phyloP scores from a whole-genome alignment of 2,888 invertebrate genomes.

The Pachydiplax longipennis region DNA sequence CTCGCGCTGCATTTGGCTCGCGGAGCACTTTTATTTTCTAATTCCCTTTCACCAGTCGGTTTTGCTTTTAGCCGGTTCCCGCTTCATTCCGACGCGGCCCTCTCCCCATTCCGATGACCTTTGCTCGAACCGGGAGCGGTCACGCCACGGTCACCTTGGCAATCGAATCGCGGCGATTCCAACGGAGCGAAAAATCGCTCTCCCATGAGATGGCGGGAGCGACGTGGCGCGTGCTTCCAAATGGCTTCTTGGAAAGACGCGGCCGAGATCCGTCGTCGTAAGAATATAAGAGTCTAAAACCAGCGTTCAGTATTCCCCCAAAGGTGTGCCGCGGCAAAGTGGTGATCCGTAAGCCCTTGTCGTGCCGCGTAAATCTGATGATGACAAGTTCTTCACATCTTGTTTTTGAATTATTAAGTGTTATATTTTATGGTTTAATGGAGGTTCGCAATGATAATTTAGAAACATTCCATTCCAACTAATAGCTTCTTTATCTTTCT shows the following conservation, averaged over 20 bases:
- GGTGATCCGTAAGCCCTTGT: too few relatives aligned
- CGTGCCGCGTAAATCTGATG: too few relatives aligned
- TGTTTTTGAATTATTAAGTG: too few relatives aligned
- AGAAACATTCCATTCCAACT: background rate
- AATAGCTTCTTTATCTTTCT: too few relatives aligned
- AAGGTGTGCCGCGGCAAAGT: background rate
- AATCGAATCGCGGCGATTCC: conserved; percentile 4
- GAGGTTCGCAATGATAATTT: background rate
- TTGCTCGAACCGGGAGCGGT: conserved; percentile 26
- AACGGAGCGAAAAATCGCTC: background rate
- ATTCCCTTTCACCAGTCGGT: background rate
- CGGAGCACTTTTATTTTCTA: background rate
- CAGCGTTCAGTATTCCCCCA: background rate
- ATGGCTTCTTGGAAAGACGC: background rate
- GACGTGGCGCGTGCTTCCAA: background rate
- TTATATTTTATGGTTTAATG: too few relatives aligned
- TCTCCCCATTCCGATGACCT: conserved; percentile 14
- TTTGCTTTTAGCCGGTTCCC: background rate
- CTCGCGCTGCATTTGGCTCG: background rate
- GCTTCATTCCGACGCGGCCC: background rate
- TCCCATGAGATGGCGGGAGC: background rate
- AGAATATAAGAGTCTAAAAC: background rate
- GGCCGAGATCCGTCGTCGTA: too few relatives aligned
- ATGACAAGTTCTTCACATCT: too few relatives aligned
- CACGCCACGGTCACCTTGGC: conserved; percentile 43